A percentile compares a stretch with the other conserved stretches of the same genome.
Evolutionary conservation across 2,113 vertebrate species (phyloP).

Genomic region (Aepyceros melampus): DNA sequence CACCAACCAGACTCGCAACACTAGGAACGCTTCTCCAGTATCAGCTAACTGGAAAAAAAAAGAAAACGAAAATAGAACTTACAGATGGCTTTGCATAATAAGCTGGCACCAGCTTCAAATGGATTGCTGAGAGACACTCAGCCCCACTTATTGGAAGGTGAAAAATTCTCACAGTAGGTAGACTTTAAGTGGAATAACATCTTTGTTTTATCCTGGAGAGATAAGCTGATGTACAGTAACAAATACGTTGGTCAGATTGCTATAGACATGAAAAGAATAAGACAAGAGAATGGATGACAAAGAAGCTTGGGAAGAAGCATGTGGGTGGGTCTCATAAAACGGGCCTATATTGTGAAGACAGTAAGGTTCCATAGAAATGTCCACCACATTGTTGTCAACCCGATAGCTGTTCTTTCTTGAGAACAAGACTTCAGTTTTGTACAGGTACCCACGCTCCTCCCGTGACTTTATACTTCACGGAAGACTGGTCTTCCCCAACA

Average conservation of each 20-base stretch:
- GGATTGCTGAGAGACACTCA: neutral
- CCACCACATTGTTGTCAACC: neutral
- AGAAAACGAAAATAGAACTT: neutral
- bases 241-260: neutral
- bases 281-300: neutral
- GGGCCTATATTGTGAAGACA: neutral
- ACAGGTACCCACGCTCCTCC: neutral
- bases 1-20: neutral
- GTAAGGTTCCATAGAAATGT: neutral
- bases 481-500: neutral
- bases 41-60: neutral
- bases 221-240: neutral
- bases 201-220: neutral
- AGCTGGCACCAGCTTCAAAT: neutral
- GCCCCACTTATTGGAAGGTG: neutral
- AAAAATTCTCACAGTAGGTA: neutral
- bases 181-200: neutral
- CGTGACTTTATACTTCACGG: neutral
- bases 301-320: neutral
- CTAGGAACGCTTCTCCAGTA: neutral
- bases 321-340: neutral
- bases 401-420: neutral
- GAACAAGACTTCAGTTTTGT: neutral
- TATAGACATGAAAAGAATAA: neutral
- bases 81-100: neutral